Base-by-base conservation (phyloP, 2,797 vertebrate genomes). In the Hypotaenidia philippensis region DNA sequence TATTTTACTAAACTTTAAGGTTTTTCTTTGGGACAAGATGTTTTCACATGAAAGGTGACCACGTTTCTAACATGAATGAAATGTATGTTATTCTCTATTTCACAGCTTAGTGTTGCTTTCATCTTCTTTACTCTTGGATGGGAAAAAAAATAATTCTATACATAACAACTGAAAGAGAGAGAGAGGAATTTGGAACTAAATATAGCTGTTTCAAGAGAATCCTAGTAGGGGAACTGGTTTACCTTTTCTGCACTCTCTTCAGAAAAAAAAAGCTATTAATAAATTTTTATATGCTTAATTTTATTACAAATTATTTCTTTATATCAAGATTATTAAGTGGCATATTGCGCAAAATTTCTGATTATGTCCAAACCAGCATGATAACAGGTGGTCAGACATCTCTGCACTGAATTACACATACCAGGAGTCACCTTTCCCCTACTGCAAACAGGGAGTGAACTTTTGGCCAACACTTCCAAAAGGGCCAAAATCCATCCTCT, bases 181-280 rank as follows among this genome's bases (percentile, higher is more conserved):
- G 4, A 70, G 27, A 65, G 4, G 5, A 53, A 2, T 65, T 38
- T 63, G 34, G 16, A 92, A 64, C 23, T 68, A 12, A 57, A 89
- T 70, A 57, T 20, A 5, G 0, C 11, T 61, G 5, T 41, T 77
- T 55, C 26, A 71, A 65, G 11, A 41, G 55, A 56, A 47, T 60
- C 11, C 9, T 8, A 52, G 0, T 6, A 45, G 44, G 4, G 36
- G 13, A 83, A 50, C 15, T 36, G 10, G 10, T 50, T 85, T 66
- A 21, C 22, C 3, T 57, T 77, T 79, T 66, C 19, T 41, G 4
- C 9, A 34, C 60, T 38, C 2, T 6, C 1, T 60, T 72, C 10
- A 34, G 8, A 12, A 2, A 23, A 38, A 6, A n/a, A 26, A 4
- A 57, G 1, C 3, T 65, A 61, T 47, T 19, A 0, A 50, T 16